Base-by-base conservation (phyloP, 2,888 invertebrate genomes). In the Ecliptopera silaceata region DNA sequence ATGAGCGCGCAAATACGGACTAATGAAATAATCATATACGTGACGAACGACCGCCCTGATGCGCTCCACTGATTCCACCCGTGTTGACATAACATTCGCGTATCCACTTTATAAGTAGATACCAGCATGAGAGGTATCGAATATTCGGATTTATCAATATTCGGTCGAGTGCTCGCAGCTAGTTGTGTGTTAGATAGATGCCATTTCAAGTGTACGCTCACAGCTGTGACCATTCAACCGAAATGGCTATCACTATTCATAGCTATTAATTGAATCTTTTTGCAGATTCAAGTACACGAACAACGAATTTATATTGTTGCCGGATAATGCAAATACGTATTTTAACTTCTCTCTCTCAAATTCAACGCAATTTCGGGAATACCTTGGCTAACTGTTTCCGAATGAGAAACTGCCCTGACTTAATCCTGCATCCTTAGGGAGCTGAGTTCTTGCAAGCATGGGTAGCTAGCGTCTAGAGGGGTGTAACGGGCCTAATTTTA, bases 11-110 rank as follows among this genome's bases (percentile, higher is more conserved):
- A 87, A 90, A 88, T 86, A 86, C 84, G 81, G 81, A 82, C 88
- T 91, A 90, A 91, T 90, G 90, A 90, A 91, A 91, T 91, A 91
- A 91, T 91, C 90, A 90, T 89, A 91, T 88, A 88, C 87, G 88
- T 88, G 88, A 84, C 82, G 85, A 82, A 76, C 84, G 77, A 77
- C 78, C 80, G 73, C 75, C 77, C 72, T 79, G 48, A 48, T 48
- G 79, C 78, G 73, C 74, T 73, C 78, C 79, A 77, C 79, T 80
- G 84, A 84, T 82, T 83, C 80, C 75, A 71, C 70, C 68, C 75
- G 70, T 83, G 84, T 82, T 82, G 84, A 84, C 82, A 80, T 70
- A 69, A 63, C 42, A 65, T 69, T 66, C 69, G 61, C 67, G 61
- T 64, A 70, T 67, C 67, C 63, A 49, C 53, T 44, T 43, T 53